Percentiles rank a stretch among this genome's conserved stretches.
Conservation (phyloP, 2,113 vertebrate genomes). For the Vicugna pacos region DNA sequence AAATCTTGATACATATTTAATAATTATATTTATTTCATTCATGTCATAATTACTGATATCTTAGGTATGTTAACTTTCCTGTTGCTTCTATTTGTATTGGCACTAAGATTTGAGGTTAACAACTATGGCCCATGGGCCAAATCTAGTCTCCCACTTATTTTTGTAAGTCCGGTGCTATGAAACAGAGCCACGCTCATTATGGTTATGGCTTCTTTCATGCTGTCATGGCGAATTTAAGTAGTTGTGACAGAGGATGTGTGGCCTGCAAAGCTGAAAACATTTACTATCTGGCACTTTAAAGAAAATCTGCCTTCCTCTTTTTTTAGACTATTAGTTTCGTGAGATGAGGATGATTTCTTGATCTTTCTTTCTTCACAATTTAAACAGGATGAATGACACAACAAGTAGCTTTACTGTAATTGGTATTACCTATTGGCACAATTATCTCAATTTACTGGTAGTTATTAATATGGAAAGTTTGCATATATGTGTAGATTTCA, state of each 20-base stretch:
- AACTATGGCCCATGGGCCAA: not conserved
- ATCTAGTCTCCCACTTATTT: not conserved
- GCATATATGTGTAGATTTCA: not conserved
- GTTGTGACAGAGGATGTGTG: not conserved
- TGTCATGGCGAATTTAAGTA: not conserved
- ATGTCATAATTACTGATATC: not conserved
- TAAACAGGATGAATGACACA: not conserved
- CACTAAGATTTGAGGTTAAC: not conserved
- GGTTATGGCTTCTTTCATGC: not conserved
- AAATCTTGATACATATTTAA: not conserved
- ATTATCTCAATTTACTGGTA: not conserved
- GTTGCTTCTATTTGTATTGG: not conserved
- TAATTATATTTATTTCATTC: not conserved
- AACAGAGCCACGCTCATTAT: not conserved
- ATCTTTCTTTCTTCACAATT: not conserved
- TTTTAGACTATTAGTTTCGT: not conserved
- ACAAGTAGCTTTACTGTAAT: not conserved
- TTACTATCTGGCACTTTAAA: not conserved
- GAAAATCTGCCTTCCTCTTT: not conserved
- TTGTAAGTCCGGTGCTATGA: not conserved
- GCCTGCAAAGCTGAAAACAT: not conserved
- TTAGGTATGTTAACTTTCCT: not conserved
- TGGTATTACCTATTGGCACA: not conserved
- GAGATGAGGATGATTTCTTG: not conserved
- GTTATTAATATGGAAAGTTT: not conserved